Conservation (phyloP, 1,140 invertebrate species). For the Drosophila funebris region DNA sequence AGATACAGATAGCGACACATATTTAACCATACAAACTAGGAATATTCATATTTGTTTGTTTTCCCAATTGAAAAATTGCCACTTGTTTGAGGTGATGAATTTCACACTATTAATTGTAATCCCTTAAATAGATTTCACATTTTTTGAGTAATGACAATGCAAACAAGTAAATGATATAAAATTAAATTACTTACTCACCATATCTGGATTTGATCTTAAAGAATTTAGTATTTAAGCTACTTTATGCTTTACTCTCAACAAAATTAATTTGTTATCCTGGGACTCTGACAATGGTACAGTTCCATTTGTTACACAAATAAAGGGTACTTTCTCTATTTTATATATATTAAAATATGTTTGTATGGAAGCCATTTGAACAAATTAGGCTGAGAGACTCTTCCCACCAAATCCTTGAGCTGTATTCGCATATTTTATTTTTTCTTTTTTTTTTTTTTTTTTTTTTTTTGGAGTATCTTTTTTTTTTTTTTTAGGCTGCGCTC, state of each 20-base stretch:
- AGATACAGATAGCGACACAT: conserved; percentile 13
- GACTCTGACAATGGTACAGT: neutral
- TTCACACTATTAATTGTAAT: conserved; percentile 46
- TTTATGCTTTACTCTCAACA: neutral
- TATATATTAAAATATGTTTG: neutral
- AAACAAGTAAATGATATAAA: neutral
- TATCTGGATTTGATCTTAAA: neutral
- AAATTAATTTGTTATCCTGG: conserved; percentile 9
- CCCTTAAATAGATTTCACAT: conserved; percentile 11
- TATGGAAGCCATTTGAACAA: conserved; percentile 68
- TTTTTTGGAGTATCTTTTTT: conserved; percentile 28
- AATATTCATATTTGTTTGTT: too few relatives aligned
- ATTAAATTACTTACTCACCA: neutral
- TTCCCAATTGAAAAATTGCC: conserved; percentile 33
- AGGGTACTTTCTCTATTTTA: neutral
- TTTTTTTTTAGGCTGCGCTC: conserved; percentile 30
- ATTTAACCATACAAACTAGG: too few relatives aligned
- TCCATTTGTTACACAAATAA: conserved; percentile 1
- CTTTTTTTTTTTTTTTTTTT: conserved; percentile 14
- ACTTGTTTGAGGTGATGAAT: conserved; percentile 59
- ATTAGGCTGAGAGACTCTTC: conserved; percentile 53
- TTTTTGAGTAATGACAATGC: neutral
- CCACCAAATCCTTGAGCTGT: conserved; percentile 15
- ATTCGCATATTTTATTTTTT: conserved; percentile 37
- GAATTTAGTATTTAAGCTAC: neutral